Evolutionary conservation across 2,888 invertebrate genomes (phyloP).

Genomic region (Ormyrus pomaceus): DNA sequence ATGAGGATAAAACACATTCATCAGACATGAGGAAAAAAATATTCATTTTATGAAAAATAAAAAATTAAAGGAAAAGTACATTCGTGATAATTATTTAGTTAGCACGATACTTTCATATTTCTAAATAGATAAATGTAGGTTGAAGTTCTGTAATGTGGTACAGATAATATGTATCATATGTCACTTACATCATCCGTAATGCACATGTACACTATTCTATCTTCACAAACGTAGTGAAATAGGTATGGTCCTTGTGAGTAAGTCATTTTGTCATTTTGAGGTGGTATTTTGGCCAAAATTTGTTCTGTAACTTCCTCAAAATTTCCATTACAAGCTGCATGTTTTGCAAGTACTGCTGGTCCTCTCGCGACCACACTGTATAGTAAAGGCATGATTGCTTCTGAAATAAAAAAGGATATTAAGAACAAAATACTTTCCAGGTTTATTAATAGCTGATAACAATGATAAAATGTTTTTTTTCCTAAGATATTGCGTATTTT

Average conservation of each 20-base stretch:
- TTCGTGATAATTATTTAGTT: too few species aligned
- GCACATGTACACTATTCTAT: slow-evolving; percentile 93
- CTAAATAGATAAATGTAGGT: too few species aligned
- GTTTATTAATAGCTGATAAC: slow-evolving; percentile 14
- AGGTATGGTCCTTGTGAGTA: slow-evolving; percentile 95
- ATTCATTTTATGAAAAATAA: too few species aligned
- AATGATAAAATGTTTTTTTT: slow-evolving; percentile 35
- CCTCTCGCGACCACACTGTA: slow-evolving; percentile 94
- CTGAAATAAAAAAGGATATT: slow-evolving; percentile 18
- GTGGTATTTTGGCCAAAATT: slow-evolving; percentile 90
- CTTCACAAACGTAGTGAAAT: slow-evolving; percentile 93
- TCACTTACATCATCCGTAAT: slow-evolving; percentile 93
- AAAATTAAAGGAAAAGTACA: too few species aligned
- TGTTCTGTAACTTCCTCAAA: slow-evolving; percentile 96
- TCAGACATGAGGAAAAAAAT: too few species aligned
- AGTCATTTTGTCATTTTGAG: slow-evolving; percentile 93
- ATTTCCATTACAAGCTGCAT: slow-evolving; percentile 95
- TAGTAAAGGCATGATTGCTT: slow-evolving; percentile 87
- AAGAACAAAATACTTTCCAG: neutral
- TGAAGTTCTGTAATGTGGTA: too few species aligned
- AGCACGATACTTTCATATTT: too few species aligned
- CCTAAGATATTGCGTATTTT: neutral
- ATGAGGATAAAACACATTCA: too few species aligned
- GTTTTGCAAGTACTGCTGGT: slow-evolving; percentile 89
- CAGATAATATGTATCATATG: slow-evolving; percentile 29